Evolutionary conservation across 2,797 vertebrate genomes (phyloP), one percentile per base, ranked within the genome.

Genomic region (Onychomys arenicola): DNA sequence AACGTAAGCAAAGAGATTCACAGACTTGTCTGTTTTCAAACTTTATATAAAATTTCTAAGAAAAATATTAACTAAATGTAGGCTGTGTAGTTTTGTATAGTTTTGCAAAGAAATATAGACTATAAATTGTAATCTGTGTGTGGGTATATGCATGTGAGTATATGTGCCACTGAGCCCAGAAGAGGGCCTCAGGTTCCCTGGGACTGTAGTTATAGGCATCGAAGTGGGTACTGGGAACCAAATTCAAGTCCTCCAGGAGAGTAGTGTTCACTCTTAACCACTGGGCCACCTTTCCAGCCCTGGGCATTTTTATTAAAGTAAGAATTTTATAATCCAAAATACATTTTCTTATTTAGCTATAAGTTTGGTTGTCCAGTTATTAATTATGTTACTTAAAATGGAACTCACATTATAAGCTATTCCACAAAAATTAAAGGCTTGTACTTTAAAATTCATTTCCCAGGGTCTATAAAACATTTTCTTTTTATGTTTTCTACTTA

Each of bases 61-160:
- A 32, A 76, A 94, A 76, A n/a, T 85, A 83, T 49, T 80, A 89
- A 32, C 83, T 88, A 84, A 63, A 29, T 3, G 90, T 83, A 40
- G n/a, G 27, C 19, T 76, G 7, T 21, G 1, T 29, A 75, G 91
- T 43, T 59, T 32, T 86, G 0, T 93, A 80, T 40, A 69, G 78
- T 46, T 85, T 57, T 93, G 5, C 61, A 49, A 90, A 40, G 32
- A 94, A 86, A 91, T 84, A 46, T 23, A 63, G 32, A 49, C 40
- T 34, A 17, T 32, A 76, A 49, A 73, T 85, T 29, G 61, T 96
- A 16, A 82, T 65, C 6, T 73, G 52, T 57, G 4, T 81, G 52
- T 37, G 34, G 21, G 13, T 37, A 37, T 43, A 21, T 17, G 2
- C 37, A 63, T 10, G 10, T 63, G 40, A 17, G 9, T 19, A 32